phyloP scores from a whole-genome alignment of 1,140 invertebrate genomes.

The Monomorium pharaonis region DNA sequence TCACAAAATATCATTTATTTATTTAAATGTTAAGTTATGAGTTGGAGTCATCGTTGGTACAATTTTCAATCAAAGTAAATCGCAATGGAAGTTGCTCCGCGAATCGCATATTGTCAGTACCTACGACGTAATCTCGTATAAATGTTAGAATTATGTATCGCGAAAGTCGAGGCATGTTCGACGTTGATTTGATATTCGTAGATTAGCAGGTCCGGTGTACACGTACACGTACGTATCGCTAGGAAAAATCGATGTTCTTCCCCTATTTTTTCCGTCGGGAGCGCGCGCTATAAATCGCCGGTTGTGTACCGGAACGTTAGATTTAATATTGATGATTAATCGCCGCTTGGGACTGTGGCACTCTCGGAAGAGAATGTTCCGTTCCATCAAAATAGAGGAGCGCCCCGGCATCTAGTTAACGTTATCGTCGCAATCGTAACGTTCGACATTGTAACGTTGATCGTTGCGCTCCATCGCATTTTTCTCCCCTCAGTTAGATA shows the following conservation, averaged over 20 bases:
- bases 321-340: conserved; percentile 60
- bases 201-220: conserved; percentile 4
- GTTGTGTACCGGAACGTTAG: conserved; percentile 42
- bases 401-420: conserved; percentile 47
- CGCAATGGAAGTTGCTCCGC: neutral
- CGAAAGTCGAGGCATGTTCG: conserved; percentile 37
- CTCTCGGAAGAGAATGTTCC: conserved; percentile 53
- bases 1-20: conserved; percentile 19
- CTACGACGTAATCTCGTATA: conserved; percentile 7
- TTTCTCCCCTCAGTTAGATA: conserved; percentile 19
- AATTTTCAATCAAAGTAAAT: neutral
- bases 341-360: conserved; percentile 37
- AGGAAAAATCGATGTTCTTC: neutral
- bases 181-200: conserved; percentile 57
- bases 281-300: conserved; percentile 40
- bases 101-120: conserved; percentile 17
- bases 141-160: conserved; percentile 41
- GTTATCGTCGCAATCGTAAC: conserved; percentile 58
- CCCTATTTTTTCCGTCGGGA: neutral
- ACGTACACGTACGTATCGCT: neutral
- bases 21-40: neutral
- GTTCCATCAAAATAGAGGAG: conserved; percentile 53
- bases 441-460: conserved; percentile 47
- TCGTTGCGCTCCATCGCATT: conserved; percentile 23
- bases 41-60: neutral